Evolutionary conservation across 2,113 vertebrate species (phyloP), one percentile per base, ranked within the genome.

Genomic region (Fulmarus glacialis): DNA sequence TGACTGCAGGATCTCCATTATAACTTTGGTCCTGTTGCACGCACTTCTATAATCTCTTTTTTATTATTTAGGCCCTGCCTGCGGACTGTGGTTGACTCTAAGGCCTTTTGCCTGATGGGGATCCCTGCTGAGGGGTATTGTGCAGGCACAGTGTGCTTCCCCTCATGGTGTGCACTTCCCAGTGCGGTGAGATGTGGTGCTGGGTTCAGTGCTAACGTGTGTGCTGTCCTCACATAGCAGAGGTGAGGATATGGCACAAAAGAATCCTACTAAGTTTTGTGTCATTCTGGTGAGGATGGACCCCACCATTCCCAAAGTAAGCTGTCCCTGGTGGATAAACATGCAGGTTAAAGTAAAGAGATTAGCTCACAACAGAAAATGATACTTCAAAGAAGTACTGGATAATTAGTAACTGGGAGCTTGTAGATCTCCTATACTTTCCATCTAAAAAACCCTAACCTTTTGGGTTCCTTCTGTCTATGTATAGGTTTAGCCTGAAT

Each of bases 201-300:
- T 42, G 17, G 11, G 38, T 42, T 93, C 1, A 1, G 5, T 45
- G 55, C 12, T 83, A 62, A 50, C 0, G 0, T 32, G 9, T 36
- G 13, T 53, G 22, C n/a, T 79, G 17, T 42, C 22, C 50, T 81
- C 66, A 38, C 11, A 8, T 23, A 66, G 52, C 32, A 42, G 18
- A 67, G n/a, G 5, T 42, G 42, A 12, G 12, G 36, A 45, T 62
- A 70, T 0, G 7, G n/a, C 52, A 52, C 29, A 82, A 55, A 74
- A 94, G 11, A 15, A 59, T 53, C 22, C 30, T 55, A 58, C 6
- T 9, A 47, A 70, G 1, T 22, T 71, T 43, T 71, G 4, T 36
- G 56, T 64, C 11, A n/a, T 78, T 68, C 40, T 82, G 27, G 23
- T 85, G 52, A 84, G 30, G 19, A 34, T 36, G 38, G 48, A 75